A percentile compares a stretch with the other conserved stretches of the same genome.
These are phyloP conservation scores for Girardia tigrina DNA, from an alignment of 2,888 invertebrate species.

Conservation along the genomic window DNA sequence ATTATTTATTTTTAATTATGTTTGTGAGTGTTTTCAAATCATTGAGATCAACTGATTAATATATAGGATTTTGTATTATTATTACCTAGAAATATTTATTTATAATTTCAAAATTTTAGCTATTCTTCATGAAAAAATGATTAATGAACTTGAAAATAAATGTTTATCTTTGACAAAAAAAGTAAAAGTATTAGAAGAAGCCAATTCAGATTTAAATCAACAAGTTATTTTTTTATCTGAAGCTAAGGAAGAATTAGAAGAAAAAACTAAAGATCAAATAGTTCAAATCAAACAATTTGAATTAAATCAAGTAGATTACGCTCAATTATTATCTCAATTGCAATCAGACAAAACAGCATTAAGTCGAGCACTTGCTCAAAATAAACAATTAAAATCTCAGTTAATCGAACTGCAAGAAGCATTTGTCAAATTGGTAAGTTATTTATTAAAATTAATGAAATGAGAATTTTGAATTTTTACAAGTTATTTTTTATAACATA, in stretches of 20 bases:
- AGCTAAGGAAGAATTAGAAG: constrained; percentile 1
- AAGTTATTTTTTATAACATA: no score
- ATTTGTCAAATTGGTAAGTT: constrained; percentile 65
- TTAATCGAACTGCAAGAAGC: constrained; percentile 65
- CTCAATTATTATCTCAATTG: constrained; percentile 61
- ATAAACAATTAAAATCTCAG: constrained; percentile 72
- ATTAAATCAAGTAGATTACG: constrained; percentile 41
- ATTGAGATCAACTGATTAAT: background rate
- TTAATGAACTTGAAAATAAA: background rate
- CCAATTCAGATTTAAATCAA: background rate
- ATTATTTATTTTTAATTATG: background rate
- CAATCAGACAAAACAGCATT: constrained; percentile 86
- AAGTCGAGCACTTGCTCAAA: constrained; percentile 77
- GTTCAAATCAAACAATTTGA: background rate
- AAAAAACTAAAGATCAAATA: background rate
- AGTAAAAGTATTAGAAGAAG: background rate
- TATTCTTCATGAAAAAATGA: background rate
- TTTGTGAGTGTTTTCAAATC: background rate
- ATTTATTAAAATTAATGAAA: background rate
- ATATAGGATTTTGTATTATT: background rate
- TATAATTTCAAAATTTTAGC: no score
- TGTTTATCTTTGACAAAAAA: background rate
- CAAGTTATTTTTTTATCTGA: background rate
- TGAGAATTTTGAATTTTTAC: no score
- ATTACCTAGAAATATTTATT: no score